Base-by-base conservation (phyloP, 2,888 invertebrate genomes). In the Brachylomia viminalis region DNA sequence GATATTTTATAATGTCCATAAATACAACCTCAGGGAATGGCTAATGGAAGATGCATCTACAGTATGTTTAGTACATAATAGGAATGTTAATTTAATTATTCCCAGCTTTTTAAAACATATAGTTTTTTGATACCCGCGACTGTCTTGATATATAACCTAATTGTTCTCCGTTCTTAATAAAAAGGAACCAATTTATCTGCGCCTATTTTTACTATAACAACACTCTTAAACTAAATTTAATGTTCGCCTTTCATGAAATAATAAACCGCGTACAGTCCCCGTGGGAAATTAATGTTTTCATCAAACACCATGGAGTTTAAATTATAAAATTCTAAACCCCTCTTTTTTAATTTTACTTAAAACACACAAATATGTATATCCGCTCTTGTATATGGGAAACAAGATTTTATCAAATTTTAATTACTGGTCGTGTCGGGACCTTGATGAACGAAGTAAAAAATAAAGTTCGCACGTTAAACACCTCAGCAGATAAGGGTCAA, bases 261-360 rank as follows among this genome's bases (percentile, higher is more conserved):
- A 92, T 93, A 91, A 90, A 90, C 92, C 89, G 85, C 86, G 87
- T 87, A 91, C 88, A 89, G 88, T 90, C 89, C 93, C 89, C 92
- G 45, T 77, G 93, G 93, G 94, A 94, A 94, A 94, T 94, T 92
- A 92, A 89, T 89, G 86, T 89, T 92, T 92, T 91, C 80, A 90
- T 91, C 84, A 91, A 90, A 90, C 90, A 90, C 89, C 85, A 84
- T 84, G 64, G 87, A 87, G 86, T 89, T 90, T 90, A 85, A 90
- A 84, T 42, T 54, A 79, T 70, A 86, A 67, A 67, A 67, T 67
- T 67, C 86, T 80, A 84, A 85, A 85, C 88, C 83, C 86, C 86
- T 75, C 62, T 83, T 89, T 90, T 92, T 91, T 77, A 83, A 89
- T 91, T 91, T 91, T 88, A 87, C 87, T 86, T 86, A 82, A 80